Evolutionary conservation across 2,888 invertebrate genomes (phyloP), one percentile per base, ranked within the genome.

Genomic region (Lapara coniferarum): DNA sequence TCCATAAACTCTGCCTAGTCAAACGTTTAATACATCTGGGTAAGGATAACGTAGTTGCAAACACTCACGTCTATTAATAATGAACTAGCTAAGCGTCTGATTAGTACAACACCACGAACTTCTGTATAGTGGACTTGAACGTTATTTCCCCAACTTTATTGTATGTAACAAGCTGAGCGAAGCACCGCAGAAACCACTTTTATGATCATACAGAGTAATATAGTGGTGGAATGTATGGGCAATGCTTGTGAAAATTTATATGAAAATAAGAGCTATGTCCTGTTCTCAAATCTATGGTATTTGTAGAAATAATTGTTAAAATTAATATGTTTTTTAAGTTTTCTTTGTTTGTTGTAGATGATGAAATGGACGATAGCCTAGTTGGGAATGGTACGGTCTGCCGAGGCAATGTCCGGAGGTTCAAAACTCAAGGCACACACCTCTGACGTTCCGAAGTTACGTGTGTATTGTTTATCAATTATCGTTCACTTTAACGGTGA

Each of bases 71-170:
- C 63, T 46, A 63, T 67, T 67, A 56, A 67, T 56, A 67, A 46
- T 19, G 55, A 67, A 44, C 67, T 46, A 56, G 55, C 46, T 67
- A 67, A 67, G 67, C 56, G 67, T 56, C 46, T 67, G 67, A 67
- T 67, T 56, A 56, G 56, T 56, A 56, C 53, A n/a, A 56, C 46
- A 19, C 49, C 49, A 63, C 49, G 49, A 63, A 63, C 63, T 63
- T 63, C 49, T 49, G 63, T 49, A 49, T 63, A 63, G 63, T 63
- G 63, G 46, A 49, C 49, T 63, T 63, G 63, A 63, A 46, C 46
- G 63, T 49, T 63, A 63, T 63, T 63, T 63, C 63, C 19, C 63
- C 63, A 49, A 63, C 67, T 53, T 67, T 67, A 67, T 46, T 56
- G 67, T 63, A 63, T 56, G 67, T 63, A 63, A 63, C 63, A 49